phyloP scores from a whole-genome alignment of 2,797 vertebrate species.

The Poeciliopsis presidionis region DNA sequence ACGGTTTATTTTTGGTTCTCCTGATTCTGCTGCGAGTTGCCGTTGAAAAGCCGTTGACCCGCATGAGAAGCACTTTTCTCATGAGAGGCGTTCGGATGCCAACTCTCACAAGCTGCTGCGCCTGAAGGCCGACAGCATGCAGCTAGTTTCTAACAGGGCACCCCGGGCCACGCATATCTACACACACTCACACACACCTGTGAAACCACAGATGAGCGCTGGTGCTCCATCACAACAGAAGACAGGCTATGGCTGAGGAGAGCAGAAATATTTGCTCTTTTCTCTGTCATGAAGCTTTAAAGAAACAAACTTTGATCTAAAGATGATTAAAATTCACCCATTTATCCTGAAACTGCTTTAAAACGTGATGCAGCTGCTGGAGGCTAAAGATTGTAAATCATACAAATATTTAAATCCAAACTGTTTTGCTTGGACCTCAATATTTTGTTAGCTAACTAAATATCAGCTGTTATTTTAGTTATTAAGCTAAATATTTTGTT shows the following conservation, averaged over 20 bases:
- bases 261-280: conserved; percentile 18
- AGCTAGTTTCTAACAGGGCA: conserved; percentile 51
- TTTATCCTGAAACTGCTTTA: neutral
- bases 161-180: conserved; percentile 52
- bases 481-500: too few species aligned
- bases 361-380: neutral
- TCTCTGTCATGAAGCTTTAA: too few species aligned
- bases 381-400: neutral
- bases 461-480: too few species aligned
- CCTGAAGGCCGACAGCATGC: conserved; percentile 51
- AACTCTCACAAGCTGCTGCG: conserved; percentile 60
- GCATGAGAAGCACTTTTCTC: conserved; percentile 56
- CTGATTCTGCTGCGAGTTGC: conserved; percentile 44
- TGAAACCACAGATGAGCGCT: conserved; percentile 20
- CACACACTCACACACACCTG: conserved; percentile 1
- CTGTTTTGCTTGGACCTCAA: too few species aligned
- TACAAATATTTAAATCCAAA: too few species aligned
- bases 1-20: conserved; percentile 63
- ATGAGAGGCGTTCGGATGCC: conserved; percentile 62
- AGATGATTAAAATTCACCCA: neutral
- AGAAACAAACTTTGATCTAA: neutral
- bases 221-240: conserved; percentile 18
- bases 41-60: conserved; percentile 61
- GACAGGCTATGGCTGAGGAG: conserved; percentile 21
- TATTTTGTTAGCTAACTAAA: too few species aligned